These are phyloP conservation scores for Synodontis membranacea DNA, from an alignment of 2,113 vertebrate species.

Conservation along the genomic window DNA sequence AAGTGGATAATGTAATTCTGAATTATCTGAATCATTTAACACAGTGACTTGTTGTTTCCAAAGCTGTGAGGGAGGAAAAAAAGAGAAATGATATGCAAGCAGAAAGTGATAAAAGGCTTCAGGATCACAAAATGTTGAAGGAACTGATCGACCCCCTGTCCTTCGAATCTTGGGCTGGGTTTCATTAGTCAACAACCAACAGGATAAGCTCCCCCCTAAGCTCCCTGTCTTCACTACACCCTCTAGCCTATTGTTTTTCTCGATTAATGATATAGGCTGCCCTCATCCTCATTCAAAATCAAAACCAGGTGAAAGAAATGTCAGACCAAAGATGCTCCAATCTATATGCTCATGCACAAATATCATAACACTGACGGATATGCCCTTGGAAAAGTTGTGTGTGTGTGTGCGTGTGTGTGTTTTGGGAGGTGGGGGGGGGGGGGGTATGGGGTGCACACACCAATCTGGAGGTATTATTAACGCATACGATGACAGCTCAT, in stretches of 20 bases:
- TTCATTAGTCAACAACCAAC: background rate
- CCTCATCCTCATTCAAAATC: background rate
- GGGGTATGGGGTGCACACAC: background rate
- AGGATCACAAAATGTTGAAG: background rate
- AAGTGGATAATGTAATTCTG: background rate
- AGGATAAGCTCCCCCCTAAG: background rate
- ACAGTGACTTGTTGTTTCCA: background rate
- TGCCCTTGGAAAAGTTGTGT: background rate
- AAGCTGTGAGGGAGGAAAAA: background rate
- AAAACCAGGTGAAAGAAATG: background rate
- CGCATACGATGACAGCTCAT: slow-evolving; percentile 50
- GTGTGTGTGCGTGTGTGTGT: too few relatives aligned
- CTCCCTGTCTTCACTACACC: background rate
- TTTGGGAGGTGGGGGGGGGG: background rate
- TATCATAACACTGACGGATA: slow-evolving; percentile 9
- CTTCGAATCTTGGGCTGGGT: background rate
- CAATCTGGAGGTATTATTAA: slow-evolving; percentile 43
- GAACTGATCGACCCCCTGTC: background rate
- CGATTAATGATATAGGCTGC: background rate
- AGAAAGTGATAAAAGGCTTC: background rate
- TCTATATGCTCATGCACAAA: slow-evolving; percentile 3
- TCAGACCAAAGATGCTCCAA: background rate
- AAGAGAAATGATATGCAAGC: background rate
- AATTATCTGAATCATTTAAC: background rate
- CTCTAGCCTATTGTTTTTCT: background rate